Evolutionary conservation across 2,888 invertebrate species (phyloP).

Genomic region (Xestia xanthographa): DNA sequence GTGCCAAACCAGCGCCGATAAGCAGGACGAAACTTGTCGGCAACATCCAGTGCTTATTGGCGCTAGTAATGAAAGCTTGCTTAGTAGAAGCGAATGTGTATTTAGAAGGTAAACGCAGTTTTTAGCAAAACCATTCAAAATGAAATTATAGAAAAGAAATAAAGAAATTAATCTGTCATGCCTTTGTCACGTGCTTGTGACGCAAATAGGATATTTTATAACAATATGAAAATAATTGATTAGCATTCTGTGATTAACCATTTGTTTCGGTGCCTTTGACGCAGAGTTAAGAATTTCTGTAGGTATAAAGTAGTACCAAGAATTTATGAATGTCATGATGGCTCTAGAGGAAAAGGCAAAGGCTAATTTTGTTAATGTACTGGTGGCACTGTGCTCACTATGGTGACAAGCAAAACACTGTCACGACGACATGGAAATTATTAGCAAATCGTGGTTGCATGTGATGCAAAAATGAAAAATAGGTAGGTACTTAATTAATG

Average conservation of each 20-base stretch:
- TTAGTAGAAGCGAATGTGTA: neutral
- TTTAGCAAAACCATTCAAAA: neutral
- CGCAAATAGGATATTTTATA: slow-evolving; percentile 21
- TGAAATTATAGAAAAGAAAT: neutral
- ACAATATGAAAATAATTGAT: slow-evolving; percentile 13
- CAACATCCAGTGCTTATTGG: no score
- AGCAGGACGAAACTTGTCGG: no score
- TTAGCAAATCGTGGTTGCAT: neutral
- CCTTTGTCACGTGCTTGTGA: slow-evolving; percentile 17
- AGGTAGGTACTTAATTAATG: no score
- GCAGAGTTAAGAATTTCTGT: neutral
- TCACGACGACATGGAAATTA: neutral
- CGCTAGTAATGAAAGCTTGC: no score
- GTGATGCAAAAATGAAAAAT: no score
- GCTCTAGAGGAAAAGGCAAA: neutral
- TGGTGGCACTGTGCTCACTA: neutral
- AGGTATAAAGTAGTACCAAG: neutral
- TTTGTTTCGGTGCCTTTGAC: slow-evolving; percentile 17
- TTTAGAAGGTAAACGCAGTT: neutral
- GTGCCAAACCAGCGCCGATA: no score
- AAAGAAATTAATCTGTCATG: no score
- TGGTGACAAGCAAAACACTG: neutral
- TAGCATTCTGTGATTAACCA: slow-evolving; percentile 9
- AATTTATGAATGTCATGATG: neutral
- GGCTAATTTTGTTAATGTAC: neutral